phyloP scores from a whole-genome alignment of 2,888 invertebrate species.

The Dasypolia templi region DNA sequence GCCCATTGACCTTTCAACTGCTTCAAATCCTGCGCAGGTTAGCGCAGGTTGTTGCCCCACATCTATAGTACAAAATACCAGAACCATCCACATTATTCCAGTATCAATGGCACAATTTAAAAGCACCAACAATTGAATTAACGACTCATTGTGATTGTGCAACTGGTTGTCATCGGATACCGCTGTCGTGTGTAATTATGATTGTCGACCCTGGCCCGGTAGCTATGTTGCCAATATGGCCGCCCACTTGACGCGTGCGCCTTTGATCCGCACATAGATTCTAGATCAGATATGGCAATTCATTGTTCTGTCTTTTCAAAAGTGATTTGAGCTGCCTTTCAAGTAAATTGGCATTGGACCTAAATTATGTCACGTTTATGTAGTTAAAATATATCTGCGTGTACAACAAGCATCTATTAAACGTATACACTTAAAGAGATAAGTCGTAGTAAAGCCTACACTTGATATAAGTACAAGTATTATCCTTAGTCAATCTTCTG shows the following conservation, averaged over 20 bases:
- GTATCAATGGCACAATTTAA: constrained; percentile 24
- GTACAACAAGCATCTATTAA: background rate
- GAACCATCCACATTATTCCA: constrained; percentile 4
- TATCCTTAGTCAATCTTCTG: background rate
- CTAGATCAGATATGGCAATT: constrained; percentile 62
- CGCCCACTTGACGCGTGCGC: constrained; percentile 67
- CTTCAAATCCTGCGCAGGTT: constrained; percentile 42
- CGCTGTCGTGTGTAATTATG: constrained; percentile 70
- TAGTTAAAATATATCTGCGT: background rate
- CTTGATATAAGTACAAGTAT: background rate
- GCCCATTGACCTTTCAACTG: constrained; percentile 50
- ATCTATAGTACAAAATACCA: constrained; percentile 24
- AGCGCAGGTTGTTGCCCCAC: constrained; percentile 42
- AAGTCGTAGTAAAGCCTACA: background rate
- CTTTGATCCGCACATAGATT: constrained; percentile 60
- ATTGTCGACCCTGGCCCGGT: constrained; percentile 74
- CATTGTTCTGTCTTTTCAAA: constrained; percentile 47
- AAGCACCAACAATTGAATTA: constrained; percentile 60
- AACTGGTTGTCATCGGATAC: constrained; percentile 73
- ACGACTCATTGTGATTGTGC: constrained; percentile 66
- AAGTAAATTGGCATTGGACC: constrained; percentile 29
- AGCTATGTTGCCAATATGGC: constrained; percentile 75
- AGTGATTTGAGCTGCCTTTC: constrained; percentile 13
- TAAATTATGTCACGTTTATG: constrained; percentile 17
- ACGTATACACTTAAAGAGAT: background rate